phyloP scores from a whole-genome alignment of 2,113 vertebrate genomes.

The Cryptomyrus ogoouensis region DNA sequence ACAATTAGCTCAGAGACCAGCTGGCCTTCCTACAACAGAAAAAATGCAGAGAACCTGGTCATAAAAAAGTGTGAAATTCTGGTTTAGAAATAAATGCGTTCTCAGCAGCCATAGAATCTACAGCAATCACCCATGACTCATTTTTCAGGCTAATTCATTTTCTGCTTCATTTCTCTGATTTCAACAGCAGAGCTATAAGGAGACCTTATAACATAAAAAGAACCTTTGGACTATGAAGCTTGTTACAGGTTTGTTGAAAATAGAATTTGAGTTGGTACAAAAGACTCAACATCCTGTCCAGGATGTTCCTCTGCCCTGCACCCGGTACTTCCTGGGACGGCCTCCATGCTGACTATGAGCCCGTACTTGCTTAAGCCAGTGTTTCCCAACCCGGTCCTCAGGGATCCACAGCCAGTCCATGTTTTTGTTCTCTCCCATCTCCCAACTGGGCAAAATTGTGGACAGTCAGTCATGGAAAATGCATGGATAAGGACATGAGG shows the following conservation, averaged over 20 bases:
- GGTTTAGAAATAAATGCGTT: not conserved
- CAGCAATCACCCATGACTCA: not conserved
- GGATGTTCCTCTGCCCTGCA: not conserved
- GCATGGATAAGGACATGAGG: not conserved
- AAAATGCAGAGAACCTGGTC: not conserved
- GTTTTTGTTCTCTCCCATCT: not conserved
- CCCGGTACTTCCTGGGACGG: not conserved
- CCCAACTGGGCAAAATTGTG: not conserved
- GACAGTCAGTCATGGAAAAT: not conserved
- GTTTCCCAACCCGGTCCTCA: not conserved
- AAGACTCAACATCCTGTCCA: not conserved
- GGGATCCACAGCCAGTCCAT: not conserved
- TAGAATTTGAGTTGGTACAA: not conserved
- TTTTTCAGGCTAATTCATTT: not conserved
- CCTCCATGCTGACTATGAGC: not conserved
- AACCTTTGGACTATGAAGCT: not conserved
- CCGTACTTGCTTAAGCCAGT: not conserved
- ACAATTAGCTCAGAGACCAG: not conserved
- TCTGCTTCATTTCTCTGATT: not conserved
- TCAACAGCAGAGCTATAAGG: not conserved
- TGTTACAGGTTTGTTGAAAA: not conserved
- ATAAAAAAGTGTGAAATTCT: not conserved
- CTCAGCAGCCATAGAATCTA: not conserved
- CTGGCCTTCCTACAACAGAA: not conserved
- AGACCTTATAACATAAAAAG: not conserved